Conservation (phyloP, 1,140 invertebrate species). For the Armadillidium nasatum region DNA sequence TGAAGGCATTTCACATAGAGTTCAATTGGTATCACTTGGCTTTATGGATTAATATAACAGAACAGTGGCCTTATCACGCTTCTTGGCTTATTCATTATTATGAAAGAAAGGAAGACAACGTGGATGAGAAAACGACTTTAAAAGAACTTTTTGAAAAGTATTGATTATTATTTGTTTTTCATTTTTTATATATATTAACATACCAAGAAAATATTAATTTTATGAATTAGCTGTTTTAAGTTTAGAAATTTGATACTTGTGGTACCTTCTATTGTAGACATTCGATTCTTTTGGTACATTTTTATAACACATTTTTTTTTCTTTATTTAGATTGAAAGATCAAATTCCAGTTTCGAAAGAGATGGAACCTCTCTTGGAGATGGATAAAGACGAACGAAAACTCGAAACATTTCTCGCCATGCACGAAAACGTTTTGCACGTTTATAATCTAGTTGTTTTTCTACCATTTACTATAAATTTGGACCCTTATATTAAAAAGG, state of each 20-base stretch:
- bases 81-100: conserved; percentile 95
- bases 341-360: conserved; percentile 79
- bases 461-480: conserved; percentile 93
- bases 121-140: conserved; percentile 78
- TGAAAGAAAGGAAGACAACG: conserved; percentile 77
- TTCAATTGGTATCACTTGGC: conserved; percentile 97
- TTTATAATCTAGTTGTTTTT: conserved; percentile 86
- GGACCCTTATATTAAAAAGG: conserved; percentile 92
- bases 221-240: too few species aligned
- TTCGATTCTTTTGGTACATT: background rate
- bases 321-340: conserved; percentile 52
- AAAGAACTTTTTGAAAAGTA: conserved; percentile 82
- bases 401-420: conserved; percentile 86
- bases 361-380: conserved; percentile 77
- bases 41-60: conserved; percentile 96
- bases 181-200: conserved; percentile 8
- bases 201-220: too few species aligned
- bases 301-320: conserved; percentile 14
- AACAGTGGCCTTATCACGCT: conserved; percentile 96
- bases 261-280: background rate
- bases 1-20: conserved; percentile 97
- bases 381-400: conserved; percentile 90
- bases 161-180: background rate
- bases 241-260: background rate
- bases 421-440: conserved; percentile 57